Percentiles rank a stretch among this genome's conserved stretches.
Conservation (phyloP, 2,888 invertebrate species). For the Noctua fimbriata region DNA sequence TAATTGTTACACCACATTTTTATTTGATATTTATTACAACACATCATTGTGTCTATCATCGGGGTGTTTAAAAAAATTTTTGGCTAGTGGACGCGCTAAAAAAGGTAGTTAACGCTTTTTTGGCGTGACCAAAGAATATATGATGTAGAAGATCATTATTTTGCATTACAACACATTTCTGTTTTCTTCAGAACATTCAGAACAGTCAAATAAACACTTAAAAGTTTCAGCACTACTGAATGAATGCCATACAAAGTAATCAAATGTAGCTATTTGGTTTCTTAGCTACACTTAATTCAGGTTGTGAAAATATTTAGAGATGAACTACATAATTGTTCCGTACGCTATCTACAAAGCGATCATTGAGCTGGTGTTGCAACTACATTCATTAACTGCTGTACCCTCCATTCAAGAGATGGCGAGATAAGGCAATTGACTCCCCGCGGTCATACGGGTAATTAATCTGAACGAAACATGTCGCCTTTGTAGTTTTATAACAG, state of each 20-base stretch:
- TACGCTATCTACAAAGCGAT: constrained; percentile 58
- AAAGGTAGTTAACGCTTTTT: background rate
- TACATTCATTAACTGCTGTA: constrained; percentile 67
- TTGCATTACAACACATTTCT: background rate
- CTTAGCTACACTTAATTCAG: constrained; percentile 3
- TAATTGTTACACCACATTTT: constrained; percentile 72
- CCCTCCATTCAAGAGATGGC: constrained; percentile 75
- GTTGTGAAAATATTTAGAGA: constrained; percentile 41
- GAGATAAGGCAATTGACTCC: constrained; percentile 87
- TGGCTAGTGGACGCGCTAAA: background rate
- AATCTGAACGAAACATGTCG: constrained; percentile 72
- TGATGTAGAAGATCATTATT: background rate
- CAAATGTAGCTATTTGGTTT: background rate
- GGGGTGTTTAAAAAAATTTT: background rate
- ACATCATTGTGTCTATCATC: constrained; percentile 46
- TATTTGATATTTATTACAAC: constrained; percentile 60
- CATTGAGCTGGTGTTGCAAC: constrained; percentile 70
- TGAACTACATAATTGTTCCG: constrained; percentile 52
- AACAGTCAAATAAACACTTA: background rate
- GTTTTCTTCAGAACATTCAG: background rate
- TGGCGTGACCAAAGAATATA: background rate
- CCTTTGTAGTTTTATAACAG: constrained; percentile 66
- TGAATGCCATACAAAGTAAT: background rate
- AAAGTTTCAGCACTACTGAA: background rate
- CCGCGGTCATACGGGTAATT: constrained; percentile 89